A percentile compares a stretch with the other conserved stretches of the same genome.
Conservation (phyloP, 1,140 invertebrate genomes). For the Magallana angulata region DNA sequence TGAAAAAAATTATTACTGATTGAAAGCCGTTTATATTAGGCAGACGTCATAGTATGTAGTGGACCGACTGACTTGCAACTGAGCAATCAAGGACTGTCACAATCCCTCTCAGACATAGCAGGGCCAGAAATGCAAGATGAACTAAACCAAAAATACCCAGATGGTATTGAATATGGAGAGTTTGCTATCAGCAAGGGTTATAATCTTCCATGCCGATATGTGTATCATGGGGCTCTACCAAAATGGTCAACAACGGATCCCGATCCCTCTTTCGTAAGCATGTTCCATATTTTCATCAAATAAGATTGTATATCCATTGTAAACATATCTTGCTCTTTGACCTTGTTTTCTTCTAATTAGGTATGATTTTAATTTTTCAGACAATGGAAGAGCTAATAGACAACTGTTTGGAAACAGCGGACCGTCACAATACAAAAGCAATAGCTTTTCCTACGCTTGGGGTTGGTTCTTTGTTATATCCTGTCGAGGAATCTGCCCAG, state of each 20-base stretch:
- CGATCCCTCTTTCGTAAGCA: not conserved
- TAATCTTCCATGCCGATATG: constrained; percentile 51
- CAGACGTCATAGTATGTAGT: constrained; percentile 50
- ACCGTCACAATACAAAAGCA: not conserved
- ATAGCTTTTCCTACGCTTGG: constrained; percentile 26
- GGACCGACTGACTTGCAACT: constrained; percentile 41
- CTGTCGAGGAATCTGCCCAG: not conserved
- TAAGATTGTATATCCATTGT: not conserved
- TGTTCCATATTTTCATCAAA: too few relatives aligned
- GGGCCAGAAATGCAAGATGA: constrained; percentile 43
- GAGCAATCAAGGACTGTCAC: constrained; percentile 5
- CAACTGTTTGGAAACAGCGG: not conserved
- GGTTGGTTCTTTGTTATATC: constrained; percentile 1
- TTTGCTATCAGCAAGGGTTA: constrained; percentile 49
- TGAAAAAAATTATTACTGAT: too few relatives aligned
- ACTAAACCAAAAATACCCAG: constrained; percentile 26
- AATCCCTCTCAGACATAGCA: constrained; percentile 20
- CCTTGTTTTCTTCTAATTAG: not conserved
- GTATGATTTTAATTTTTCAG: not conserved
- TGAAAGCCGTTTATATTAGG: not conserved
- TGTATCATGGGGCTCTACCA: constrained; percentile 50
- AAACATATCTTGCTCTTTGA: not conserved
- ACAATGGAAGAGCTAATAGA: not conserved
- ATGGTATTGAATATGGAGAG: constrained; percentile 48
- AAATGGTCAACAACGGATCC: constrained; percentile 20